phyloP scores from a whole-genome alignment of 2,113 vertebrate genomes.

The Pantherophis guttatus region DNA sequence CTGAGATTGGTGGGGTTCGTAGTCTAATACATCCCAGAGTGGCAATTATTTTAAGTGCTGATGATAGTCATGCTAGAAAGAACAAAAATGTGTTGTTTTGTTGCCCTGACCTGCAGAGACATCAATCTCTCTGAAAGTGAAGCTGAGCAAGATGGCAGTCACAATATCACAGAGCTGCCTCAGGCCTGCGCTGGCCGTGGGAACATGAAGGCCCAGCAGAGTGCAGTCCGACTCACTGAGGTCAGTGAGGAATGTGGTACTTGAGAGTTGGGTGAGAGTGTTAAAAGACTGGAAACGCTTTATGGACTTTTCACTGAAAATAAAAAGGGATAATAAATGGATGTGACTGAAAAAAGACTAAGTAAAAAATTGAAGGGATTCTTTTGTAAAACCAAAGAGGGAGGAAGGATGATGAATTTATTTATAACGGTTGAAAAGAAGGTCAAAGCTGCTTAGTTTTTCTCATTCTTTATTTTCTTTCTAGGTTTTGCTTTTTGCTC shows the following conservation, averaged over 20 bases:
- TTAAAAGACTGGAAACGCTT: background rate
- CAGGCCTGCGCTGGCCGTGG: conserved; percentile 84
- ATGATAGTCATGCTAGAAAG: background rate
- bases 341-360: background rate
- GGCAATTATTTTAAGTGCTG: background rate
- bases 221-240: conserved; percentile 87
- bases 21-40: background rate
- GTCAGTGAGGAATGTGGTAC: conserved; percentile 49
- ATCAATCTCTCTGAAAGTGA: conserved; percentile 89
- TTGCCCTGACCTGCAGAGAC: conserved; percentile 66
- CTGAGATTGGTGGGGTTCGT: background rate
- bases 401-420: background rate
- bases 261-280: too few relatives aligned
- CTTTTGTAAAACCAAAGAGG: background rate
- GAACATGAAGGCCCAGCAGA: conserved; percentile 88
- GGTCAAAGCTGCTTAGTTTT: background rate
- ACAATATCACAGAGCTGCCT: conserved; percentile 86
- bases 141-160: conserved; percentile 85
- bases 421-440: background rate
- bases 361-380: background rate
- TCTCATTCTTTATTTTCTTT: background rate
- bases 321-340: background rate
- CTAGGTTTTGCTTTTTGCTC: background rate
- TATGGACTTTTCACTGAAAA: background rate
- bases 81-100: rapidly evolving